Evolutionary conservation across 1,140 invertebrate genomes (phyloP).

Genomic region (Eulimnadia texana): DNA sequence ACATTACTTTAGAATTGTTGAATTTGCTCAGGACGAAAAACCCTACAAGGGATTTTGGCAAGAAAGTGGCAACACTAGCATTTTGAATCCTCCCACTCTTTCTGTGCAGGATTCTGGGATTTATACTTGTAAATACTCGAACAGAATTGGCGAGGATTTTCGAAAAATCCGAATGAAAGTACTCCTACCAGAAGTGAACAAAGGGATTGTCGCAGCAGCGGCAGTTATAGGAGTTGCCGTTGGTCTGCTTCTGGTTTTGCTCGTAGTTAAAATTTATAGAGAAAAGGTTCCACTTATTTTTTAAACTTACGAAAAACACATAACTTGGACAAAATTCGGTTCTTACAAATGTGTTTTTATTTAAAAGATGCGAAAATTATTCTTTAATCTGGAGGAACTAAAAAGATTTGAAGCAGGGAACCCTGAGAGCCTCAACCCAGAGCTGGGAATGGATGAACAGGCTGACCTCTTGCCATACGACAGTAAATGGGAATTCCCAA

Average conservation of each 20-base stretch:
- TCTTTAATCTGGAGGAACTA: conserved; percentile 18
- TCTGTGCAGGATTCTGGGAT: background rate
- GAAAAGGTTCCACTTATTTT: conserved; percentile 34
- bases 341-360: too few relatives aligned
- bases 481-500: conserved; percentile 74
- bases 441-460: conserved; percentile 75
- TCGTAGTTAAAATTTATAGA: conserved; percentile 35
- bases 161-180: background rate
- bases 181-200: conserved; percentile 8
- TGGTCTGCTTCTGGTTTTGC: conserved; percentile 32
- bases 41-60: background rate
- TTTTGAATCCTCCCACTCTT: background rate
- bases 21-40: background rate
- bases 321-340: too few relatives aligned
- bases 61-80: background rate
- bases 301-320: background rate
- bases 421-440: conserved; percentile 67
- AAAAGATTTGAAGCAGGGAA: conserved; percentile 59
- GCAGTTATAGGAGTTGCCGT: conserved; percentile 30
- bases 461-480: conserved; percentile 82
- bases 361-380: conserved; percentile 16
- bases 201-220: background rate
- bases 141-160: background rate
- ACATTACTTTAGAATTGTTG: background rate
- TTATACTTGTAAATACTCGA: background rate